These are phyloP conservation scores for Lasioglossum figueresi DNA, from an alignment of 2,888 invertebrate genomes.

Conservation along the genomic window DNA sequence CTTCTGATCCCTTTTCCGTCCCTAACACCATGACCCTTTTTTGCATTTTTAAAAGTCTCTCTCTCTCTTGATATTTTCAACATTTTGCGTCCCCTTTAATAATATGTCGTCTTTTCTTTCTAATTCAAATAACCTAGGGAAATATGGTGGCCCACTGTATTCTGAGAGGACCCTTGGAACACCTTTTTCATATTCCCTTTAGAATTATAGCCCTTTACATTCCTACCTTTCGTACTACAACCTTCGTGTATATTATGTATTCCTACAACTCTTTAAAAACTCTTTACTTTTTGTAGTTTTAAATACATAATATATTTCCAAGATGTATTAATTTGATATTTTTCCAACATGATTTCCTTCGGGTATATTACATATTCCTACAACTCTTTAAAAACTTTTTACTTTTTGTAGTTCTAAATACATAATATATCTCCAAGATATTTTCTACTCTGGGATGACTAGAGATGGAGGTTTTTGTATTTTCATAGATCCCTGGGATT, in stretches of 20 bases:
- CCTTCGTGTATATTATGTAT: too few species aligned
- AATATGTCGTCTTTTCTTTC: not conserved
- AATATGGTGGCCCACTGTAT: not conserved
- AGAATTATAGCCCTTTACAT: not conserved
- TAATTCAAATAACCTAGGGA: not conserved
- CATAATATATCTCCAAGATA: not conserved
- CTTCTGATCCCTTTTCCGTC: not conserved
- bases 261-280: not conserved
- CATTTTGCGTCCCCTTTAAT: not conserved
- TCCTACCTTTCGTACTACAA: not conserved
- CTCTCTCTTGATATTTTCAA: not conserved
- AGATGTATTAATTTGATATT: too few species aligned
- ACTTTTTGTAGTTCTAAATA: not conserved
- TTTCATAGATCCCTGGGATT: not conserved
- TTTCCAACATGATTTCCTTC: too few species aligned
- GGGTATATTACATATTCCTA: too few species aligned
- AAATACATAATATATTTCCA: not conserved
- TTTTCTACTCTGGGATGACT: not conserved
- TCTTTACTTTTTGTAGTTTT: not conserved
- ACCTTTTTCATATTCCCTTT: not conserved
- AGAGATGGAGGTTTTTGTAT: not conserved
- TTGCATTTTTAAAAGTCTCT: not conserved
- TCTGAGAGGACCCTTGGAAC: not conserved
- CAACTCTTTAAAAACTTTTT: not conserved
- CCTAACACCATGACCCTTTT: not conserved